phyloP scores from a whole-genome alignment of 1,140 invertebrate genomes.

The Episyrphus balteatus region DNA sequence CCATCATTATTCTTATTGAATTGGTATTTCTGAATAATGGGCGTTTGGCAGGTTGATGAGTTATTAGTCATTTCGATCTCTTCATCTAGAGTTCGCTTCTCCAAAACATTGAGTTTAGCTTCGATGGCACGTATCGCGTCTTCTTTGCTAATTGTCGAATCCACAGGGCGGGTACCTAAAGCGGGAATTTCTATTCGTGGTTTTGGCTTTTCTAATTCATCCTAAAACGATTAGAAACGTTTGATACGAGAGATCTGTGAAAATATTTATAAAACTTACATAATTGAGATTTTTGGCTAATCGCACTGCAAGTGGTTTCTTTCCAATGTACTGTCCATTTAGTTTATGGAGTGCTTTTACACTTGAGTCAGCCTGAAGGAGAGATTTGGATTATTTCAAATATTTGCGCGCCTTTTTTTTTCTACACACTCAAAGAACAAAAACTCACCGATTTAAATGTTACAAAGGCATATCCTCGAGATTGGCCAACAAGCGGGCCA shows the following conservation, averaged over 20 bases:
- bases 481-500: conserved; percentile 75
- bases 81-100: conserved; percentile 55
- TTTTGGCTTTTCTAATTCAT: conserved; percentile 60
- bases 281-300: conserved; percentile 66
- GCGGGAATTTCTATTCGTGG: conserved; percentile 63
- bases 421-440: background rate
- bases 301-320: conserved; percentile 65
- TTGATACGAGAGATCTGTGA: no score
- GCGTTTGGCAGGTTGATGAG: conserved; percentile 47
- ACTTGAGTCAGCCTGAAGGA: no score
- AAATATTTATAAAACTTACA: conserved; percentile 42
- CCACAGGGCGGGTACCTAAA: conserved; percentile 57
- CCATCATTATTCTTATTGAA: conserved; percentile 39
- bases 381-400: background rate
- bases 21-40: conserved; percentile 48
- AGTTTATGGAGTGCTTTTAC: conserved; percentile 51
- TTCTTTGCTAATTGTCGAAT: conserved; percentile 58
- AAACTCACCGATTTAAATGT: conserved; percentile 52
- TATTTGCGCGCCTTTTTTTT: background rate
- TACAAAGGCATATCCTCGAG: conserved; percentile 87
- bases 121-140: conserved; percentile 78
- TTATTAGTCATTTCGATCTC: conserved; percentile 59
- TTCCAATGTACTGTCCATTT: conserved; percentile 62
- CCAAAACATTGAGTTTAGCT: conserved; percentile 72
- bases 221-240: conserved; percentile 40